Base-by-base conservation (phyloP, 2,888 invertebrate genomes). In the Ametastegia equiseti region DNA sequence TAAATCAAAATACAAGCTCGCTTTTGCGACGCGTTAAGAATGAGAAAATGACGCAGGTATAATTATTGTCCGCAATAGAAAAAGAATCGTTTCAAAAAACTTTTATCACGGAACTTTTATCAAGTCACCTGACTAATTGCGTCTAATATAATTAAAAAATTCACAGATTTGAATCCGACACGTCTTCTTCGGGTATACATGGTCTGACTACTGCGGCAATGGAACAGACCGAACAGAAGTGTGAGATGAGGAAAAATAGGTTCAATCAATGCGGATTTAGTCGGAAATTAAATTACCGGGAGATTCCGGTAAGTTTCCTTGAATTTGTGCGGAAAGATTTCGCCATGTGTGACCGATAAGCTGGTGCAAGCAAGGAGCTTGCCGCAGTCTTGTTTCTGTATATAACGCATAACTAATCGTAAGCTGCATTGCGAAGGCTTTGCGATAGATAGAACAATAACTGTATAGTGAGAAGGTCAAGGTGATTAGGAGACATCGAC, bases 391-490 rank as follows among this genome's bases (percentile, higher is more conserved):
- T 39, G 39, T 67, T n/a, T 39, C n/a, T n/a, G n/a, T n/a, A n/a
- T n/a, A n/a, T n/a, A n/a, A n/a, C n/a, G n/a, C 19, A 36, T 15
- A 19, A 19, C 65, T 19, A 5, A 67, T 39, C 13, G 1, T 36
- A 15, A 19, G 65, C 60, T 60, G 60, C 60, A 30, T 13, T 30
- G 27, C 13, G 60, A 30, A 30, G 30, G 30, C 30, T 60, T 9
- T 13, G 23, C 60, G 60, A 60, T 60, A 60, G 27, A 60, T 60
- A 60, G 45, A 71, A 45, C 71, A 71, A 71, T 71, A 71, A 47
- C 71, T 71, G 23, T 27, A n/a, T n/a, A 47, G 60, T 54, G 30
- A 3, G 27, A 30, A 45, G 71, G 71, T 71, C 71, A 71, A 47
- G 71, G 71, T 7, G 30, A 71, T 71, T 71, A 42, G 45, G 27